Percentiles rank a stretch among this genome's conserved stretches.
phyloP scores from a whole-genome alignment of 2,113 vertebrate genomes.

The Cinclus cinclus region DNA sequence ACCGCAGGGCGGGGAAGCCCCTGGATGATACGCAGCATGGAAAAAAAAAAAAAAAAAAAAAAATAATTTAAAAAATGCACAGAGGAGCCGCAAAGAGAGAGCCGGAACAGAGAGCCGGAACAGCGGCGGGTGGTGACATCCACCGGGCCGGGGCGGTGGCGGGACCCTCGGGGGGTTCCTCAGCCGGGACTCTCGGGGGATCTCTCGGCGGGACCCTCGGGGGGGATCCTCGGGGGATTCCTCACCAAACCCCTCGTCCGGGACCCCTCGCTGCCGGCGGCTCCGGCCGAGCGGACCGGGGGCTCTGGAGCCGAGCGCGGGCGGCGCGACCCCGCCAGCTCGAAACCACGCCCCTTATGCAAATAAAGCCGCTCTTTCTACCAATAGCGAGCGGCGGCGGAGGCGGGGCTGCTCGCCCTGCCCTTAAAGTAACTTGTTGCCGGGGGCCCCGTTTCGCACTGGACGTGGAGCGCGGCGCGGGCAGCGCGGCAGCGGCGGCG shows the following conservation, averaged over 20 bases:
- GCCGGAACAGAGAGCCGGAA: background rate
- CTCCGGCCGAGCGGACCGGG: background rate
- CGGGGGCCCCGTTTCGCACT: background rate
- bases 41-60: background rate
- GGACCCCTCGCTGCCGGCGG: background rate
- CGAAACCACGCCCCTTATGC: background rate
- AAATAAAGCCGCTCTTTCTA: accelerated
- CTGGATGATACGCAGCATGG: background rate
- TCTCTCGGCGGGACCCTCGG: no score
- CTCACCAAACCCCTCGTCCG: no score
- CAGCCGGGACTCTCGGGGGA: background rate
- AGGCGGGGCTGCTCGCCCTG: slow-evolving; percentile 12
- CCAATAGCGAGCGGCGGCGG: background rate
- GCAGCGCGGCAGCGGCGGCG: background rate
- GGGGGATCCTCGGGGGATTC: no score
- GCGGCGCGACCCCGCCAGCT: background rate
- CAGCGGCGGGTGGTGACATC: background rate
- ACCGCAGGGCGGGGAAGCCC: background rate
- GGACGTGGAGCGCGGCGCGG: slow-evolving; percentile 8
- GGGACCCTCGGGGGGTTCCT: background rate
- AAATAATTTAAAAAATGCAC: background rate
- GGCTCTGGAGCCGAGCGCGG: background rate
- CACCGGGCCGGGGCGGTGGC: background rate
- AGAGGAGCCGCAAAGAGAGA: background rate
- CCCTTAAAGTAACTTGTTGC: slow-evolving; percentile 70